phyloP scores from a whole-genome alignment of 53 echinoderm and acorn worm genomes.

The Paracentrotus lividus region DNA sequence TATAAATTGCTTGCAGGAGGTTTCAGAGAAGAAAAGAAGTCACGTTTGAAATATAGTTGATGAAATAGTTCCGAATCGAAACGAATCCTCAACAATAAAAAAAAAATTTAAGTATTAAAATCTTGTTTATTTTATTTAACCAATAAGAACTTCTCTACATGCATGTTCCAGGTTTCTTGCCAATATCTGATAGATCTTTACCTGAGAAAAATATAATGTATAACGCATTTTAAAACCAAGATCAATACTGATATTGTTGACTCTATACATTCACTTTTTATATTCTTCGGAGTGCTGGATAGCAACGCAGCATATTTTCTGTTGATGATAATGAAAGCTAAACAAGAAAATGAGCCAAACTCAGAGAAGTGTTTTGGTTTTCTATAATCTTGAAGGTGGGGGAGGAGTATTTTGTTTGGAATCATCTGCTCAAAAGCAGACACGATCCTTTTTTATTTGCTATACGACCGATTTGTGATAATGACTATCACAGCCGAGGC shows the following conservation, averaged over 20 bases:
- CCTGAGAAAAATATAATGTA: background rate
- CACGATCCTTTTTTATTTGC: no score
- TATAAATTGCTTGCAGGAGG: background rate
- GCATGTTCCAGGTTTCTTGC: background rate
- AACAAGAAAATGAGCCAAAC: background rate
- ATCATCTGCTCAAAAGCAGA: no score
- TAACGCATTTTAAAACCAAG: background rate
- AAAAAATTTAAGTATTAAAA: no score
- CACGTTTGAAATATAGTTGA: background rate
- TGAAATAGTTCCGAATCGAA: constrained; percentile 48
- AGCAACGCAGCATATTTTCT: background rate
- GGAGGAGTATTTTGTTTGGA: background rate
- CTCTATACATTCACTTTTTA: no score
- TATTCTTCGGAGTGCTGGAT: no score
- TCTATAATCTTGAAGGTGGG: background rate
- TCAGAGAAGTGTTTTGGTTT: background rate
- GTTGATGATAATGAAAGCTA: background rate
- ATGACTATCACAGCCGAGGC: background rate
- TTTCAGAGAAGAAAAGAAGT: constrained; percentile 35
- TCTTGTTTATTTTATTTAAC: background rate
- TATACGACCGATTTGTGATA: background rate
- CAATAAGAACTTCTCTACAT: background rate
- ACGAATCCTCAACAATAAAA: background rate
- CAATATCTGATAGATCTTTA: no score
- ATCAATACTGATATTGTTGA: no score